These are phyloP conservation scores for Geophilus truncorum DNA, from an alignment of 2,888 invertebrate species.

Conservation along the genomic window DNA sequence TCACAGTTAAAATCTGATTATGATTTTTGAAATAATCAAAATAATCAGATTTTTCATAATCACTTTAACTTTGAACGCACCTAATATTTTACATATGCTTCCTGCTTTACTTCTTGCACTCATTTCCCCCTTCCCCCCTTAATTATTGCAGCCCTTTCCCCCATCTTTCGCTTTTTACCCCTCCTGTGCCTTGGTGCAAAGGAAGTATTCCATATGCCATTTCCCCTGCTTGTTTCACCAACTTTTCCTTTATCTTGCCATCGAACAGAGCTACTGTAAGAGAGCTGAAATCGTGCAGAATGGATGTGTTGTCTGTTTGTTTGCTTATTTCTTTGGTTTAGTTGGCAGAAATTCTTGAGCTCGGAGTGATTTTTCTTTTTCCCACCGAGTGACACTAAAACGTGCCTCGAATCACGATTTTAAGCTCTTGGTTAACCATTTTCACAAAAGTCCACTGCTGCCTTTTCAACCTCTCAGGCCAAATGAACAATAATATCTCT, in stretches of 20 bases:
- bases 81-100: constrained; percentile 20
- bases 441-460: neutral
- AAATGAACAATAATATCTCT: neutral
- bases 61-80: too few relatives aligned
- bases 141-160: neutral
- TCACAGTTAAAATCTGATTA: too few relatives aligned
- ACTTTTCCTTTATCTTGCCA: neutral
- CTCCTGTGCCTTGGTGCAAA: neutral
- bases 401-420: constrained; percentile 4
- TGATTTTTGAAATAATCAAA: too few relatives aligned
- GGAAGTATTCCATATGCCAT: constrained; percentile 21
- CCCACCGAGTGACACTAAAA: neutral
- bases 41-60: too few relatives aligned
- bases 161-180: constrained; percentile 6
- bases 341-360: neutral
- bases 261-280: constrained; percentile 3
- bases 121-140: neutral
- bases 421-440: constrained; percentile 15
- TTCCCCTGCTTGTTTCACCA: neutral
- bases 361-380: neutral
- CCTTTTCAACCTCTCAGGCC: neutral
- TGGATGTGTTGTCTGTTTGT: too few relatives aligned
- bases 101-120: constrained; percentile 3
- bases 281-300: neutral
- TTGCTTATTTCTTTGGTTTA: neutral